Percentiles rank a stretch among this genome's conserved stretches.
Evolutionary conservation across 2,888 invertebrate genomes (phyloP).

Genomic region (Tenodera sinensis): DNA sequence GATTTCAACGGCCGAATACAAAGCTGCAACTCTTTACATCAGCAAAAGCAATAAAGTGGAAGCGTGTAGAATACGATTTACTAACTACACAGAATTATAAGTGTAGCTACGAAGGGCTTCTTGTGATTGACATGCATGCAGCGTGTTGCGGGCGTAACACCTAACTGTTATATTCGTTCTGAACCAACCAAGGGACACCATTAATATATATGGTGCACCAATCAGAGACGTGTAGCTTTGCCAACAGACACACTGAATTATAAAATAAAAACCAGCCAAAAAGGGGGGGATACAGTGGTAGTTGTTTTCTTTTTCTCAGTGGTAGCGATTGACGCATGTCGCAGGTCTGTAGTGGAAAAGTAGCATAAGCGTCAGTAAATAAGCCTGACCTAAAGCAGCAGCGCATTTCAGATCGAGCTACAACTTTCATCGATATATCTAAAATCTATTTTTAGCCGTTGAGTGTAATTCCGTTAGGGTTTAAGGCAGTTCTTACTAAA

Average conservation of each 20-base stretch:
- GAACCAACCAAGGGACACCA: background rate
- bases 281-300: background rate
- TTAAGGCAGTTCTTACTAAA: no score
- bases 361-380: no score
- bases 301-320: no score
- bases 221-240: background rate
- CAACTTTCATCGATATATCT: no score
- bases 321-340: no score
- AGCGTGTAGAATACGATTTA: background rate
- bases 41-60: background rate
- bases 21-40: background rate
- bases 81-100: background rate
- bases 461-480: no score
- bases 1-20: background rate
- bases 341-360: no score
- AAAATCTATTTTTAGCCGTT: no score
- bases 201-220: background rate
- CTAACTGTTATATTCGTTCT: background rate
- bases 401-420: no score
- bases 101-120: background rate
- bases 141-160: background rate
- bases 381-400: no score
- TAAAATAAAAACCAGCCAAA: background rate
- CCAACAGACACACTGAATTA: background rate
- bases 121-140: background rate